Evolutionary conservation across 2,113 vertebrate genomes (phyloP).

Genomic region (Urocynchramus pylzowi): DNA sequence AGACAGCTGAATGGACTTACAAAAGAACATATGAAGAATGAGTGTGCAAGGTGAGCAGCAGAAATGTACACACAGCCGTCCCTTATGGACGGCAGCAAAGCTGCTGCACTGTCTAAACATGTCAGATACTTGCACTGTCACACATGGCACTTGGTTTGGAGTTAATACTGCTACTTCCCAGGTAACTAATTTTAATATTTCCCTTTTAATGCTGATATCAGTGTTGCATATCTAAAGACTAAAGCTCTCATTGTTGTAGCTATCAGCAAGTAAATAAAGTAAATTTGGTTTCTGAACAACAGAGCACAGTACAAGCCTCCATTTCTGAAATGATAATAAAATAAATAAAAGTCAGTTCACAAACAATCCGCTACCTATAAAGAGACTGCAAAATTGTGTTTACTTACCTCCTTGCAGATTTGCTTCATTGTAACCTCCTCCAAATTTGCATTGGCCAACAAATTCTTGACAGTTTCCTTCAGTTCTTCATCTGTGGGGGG

Average conservation of each 20-base stretch:
- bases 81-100: not conserved
- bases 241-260: not conserved
- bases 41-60: not conserved
- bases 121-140: not conserved
- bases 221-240: not conserved
- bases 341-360: not conserved
- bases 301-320: not conserved
- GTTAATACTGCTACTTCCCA: not conserved
- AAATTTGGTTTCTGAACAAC: not conserved
- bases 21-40: not conserved
- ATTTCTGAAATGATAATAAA: not conserved
- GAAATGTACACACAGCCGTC: not conserved
- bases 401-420: conserved; percentile 87
- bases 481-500: conserved; percentile 87
- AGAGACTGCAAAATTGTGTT: not conserved
- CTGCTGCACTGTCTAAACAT: not conserved
- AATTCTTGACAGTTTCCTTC: conserved; percentile 83
- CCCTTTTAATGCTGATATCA: not conserved
- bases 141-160: not conserved
- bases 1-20: not conserved
- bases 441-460: conserved; percentile 87
- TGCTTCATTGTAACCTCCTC: conserved; percentile 98
- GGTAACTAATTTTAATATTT: not conserved
- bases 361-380: not conserved
- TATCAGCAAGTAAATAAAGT: not conserved